phyloP scores from a whole-genome alignment of 2,113 vertebrate species.

The Eulemur rufifrons region DNA sequence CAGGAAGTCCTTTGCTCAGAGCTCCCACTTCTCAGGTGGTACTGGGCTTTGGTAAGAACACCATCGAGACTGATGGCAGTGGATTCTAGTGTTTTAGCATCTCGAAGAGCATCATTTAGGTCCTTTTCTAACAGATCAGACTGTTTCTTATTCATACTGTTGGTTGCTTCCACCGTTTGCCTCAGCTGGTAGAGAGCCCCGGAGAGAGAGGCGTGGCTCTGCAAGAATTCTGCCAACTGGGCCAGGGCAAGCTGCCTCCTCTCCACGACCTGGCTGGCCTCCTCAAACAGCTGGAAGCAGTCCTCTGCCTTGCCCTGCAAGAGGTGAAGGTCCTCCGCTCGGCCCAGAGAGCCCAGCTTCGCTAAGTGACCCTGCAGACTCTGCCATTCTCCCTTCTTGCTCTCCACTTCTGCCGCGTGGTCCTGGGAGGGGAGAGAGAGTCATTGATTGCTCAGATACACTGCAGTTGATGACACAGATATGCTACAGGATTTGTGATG shows the following conservation, averaged over 20 bases:
- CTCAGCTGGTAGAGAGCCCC: slow-evolving; percentile 83
- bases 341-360: slow-evolving; percentile 84
- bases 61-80: slow-evolving; percentile 88
- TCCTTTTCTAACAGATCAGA: slow-evolving; percentile 87
- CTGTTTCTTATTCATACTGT: slow-evolving; percentile 90
- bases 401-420: slow-evolving; percentile 84
- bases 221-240: slow-evolving; percentile 86
- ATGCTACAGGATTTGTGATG: neutral
- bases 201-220: slow-evolving; percentile 77
- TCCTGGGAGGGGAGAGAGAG: slow-evolving; percentile 84
- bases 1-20: slow-evolving; percentile 91
- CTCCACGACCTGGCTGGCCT: slow-evolving; percentile 87
- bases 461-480: accelerated
- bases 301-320: slow-evolving; percentile 90
- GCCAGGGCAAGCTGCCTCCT: slow-evolving; percentile 87
- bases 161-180: slow-evolving; percentile 87
- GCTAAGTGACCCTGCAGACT: slow-evolving; percentile 85
- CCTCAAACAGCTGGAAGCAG: slow-evolving; percentile 90
- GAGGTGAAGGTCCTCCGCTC: slow-evolving; percentile 85
- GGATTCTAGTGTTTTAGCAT: slow-evolving; percentile 87
- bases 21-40: slow-evolving; percentile 85
- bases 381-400: slow-evolving; percentile 81
- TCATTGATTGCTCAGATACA: neutral
- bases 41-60: slow-evolving; percentile 91
- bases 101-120: slow-evolving; percentile 82